Evolutionary conservation across 1,140 invertebrate species (phyloP).

Genomic region (Drosophila ananassae): DNA sequence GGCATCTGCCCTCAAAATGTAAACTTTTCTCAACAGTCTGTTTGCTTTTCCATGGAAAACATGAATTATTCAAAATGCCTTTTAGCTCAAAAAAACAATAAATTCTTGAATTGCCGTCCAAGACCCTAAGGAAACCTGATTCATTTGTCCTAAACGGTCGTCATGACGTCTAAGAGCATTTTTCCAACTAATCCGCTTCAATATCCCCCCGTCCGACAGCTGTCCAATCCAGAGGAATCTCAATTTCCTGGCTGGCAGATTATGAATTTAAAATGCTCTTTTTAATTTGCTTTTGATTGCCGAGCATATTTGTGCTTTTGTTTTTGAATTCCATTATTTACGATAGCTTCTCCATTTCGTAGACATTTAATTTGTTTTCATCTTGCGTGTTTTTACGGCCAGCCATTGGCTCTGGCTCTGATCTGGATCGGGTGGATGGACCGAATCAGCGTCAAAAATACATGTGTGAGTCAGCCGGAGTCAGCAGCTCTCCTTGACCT

Average conservation of each 20-base stretch:
- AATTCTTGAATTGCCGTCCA: constrained; percentile 10
- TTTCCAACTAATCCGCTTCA: constrained; percentile 36
- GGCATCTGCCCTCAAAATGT: too few species aligned
- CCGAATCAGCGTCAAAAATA: constrained; percentile 32
- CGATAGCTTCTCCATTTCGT: constrained; percentile 41
- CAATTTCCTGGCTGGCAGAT: constrained; percentile 50
- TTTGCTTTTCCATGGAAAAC: too few species aligned
- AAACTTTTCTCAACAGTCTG: not conserved
- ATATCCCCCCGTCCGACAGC: constrained; percentile 10
- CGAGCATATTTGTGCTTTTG: constrained; percentile 47
- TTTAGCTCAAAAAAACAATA: constrained; percentile 7
- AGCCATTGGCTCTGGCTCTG: constrained; percentile 4
- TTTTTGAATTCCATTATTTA: constrained; percentile 52
- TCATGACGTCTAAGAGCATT: constrained; percentile 8
- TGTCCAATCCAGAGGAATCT: constrained; percentile 39
- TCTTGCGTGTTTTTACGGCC: constrained; percentile 35
- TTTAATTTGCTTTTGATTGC: constrained; percentile 69
- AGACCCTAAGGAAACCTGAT: constrained; percentile 19
- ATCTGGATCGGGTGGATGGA: constrained; percentile 11
- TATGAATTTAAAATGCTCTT: constrained; percentile 63
- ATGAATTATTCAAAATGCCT: not conserved
- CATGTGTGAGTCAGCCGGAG: constrained; percentile 52
- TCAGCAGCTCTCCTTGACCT: constrained; percentile 1
- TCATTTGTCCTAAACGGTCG: constrained; percentile 21
- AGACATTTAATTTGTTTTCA: constrained; percentile 62